Conservation (phyloP, 2,113 vertebrate species). For the Hippoglossus stenolepis region DNA sequence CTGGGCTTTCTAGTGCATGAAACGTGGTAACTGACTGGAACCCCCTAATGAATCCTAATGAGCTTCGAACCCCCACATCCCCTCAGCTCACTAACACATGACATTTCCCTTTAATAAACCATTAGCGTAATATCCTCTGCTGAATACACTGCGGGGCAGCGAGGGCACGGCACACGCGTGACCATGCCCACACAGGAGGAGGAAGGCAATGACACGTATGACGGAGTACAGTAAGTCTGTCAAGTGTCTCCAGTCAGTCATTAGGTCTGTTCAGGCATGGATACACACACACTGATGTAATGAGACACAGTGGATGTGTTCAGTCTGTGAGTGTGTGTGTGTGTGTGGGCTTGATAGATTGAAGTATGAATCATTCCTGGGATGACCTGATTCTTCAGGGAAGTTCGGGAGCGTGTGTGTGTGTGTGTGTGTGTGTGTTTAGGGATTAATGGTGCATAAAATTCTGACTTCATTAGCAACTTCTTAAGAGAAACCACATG, state of each 20-base stretch:
- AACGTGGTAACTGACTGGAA: neutral
- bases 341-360: conserved; percentile 10
- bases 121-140: conserved; percentile 65
- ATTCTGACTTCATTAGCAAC: conserved; percentile 69
- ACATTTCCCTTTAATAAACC: conserved; percentile 61
- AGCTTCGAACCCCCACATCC: neutral
- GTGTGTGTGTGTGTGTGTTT: conserved; percentile 17
- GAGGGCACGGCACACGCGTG: conserved; percentile 17
- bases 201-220: neutral
- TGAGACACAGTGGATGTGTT: conserved; percentile 13
- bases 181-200: conserved; percentile 11
- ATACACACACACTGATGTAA: conserved; percentile 51
- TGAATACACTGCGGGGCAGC: neutral
- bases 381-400: conserved; percentile 59
- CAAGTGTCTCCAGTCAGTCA: conserved; percentile 63
- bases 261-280: conserved; percentile 61
- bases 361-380: conserved; percentile 58
- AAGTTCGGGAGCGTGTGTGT: conserved; percentile 42
- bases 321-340: conserved; percentile 30
- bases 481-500: conserved; percentile 55
- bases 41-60: neutral
- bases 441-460: conserved; percentile 68
- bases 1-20: conserved; percentile 35
- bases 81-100: conserved; percentile 52
- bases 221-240: conserved; percentile 53